Base-by-base conservation (phyloP, 2,888 invertebrate genomes). In the Glyphotaelius pellucidus region DNA sequence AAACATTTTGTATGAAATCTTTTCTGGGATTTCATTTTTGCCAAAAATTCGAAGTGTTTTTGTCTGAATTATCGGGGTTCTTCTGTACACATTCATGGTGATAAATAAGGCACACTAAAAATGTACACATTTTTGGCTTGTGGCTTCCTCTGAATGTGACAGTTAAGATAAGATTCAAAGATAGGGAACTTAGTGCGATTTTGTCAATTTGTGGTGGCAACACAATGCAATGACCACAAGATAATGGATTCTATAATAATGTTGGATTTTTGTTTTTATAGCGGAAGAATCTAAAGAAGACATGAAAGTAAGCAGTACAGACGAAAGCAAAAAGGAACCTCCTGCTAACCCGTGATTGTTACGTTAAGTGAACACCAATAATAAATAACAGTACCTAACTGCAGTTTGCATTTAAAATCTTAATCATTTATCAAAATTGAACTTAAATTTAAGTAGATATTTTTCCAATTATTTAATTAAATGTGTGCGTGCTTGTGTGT, bases 321-420 rank as follows among this genome's bases (percentile, higher is more conserved):
- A 97, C 94, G 97, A 97, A 94, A 95, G 96, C 94, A 97, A 97
- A 95, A 97, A 97, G 94, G 97, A 97, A 84, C 95, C 96, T 90
- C 95, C 96, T 90, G 95, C 97, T 93, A 97, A 97, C 95, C 97
- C 97, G 95, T 97, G 97, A 97, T 94, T 93, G 93, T 93, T 92
- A 4, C 89, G 42, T 32, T 89, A 91, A 32, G 42, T 84, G n/a
- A 79, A 86, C 42, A 42, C 42, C 38, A 32, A 31, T 35, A 84
- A 35, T 84, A 38, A 32, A 32, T 84, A 35, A 90, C n/a, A 47
- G 67, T 80, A 38, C 89, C 81, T 79, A 38, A 83, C 52, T 84
- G 90, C 83, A 90, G 83, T 84, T 25, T 80, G 90, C 35, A 81
- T 31, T 38, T 67, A 47, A 89, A 90, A 81, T 90, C 81, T 84